Percentiles rank a stretch among this genome's conserved stretches.
Conservation (phyloP, 1,140 invertebrate genomes). For the Drosophila nikananu region DNA sequence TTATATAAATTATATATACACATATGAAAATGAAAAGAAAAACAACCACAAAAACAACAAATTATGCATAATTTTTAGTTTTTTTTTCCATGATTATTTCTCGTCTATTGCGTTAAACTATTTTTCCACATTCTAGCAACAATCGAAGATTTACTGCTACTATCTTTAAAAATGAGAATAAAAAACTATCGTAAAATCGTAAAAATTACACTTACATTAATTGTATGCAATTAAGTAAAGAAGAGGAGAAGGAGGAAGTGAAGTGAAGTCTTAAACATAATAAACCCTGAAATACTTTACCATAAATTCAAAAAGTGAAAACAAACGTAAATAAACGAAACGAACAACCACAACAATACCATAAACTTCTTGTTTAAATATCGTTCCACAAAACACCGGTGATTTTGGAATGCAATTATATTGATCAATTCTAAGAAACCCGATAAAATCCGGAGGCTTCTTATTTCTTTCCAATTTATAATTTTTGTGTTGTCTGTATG, state of each 20-base stretch:
- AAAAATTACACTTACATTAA: slow-evolving; percentile 53
- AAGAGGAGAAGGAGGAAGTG: slow-evolving; percentile 9
- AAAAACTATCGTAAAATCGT: slow-evolving; percentile 64
- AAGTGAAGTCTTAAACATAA: slow-evolving; percentile 60
- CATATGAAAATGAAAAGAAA: slow-evolving; percentile 58
- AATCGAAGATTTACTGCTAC: slow-evolving; percentile 80
- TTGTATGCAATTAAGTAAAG: slow-evolving; percentile 63
- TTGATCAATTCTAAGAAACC: slow-evolving; percentile 20
- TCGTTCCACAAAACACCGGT: slow-evolving; percentile 41
- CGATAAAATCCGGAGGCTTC: slow-evolving; percentile 48
- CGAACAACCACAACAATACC: slow-evolving; percentile 44
- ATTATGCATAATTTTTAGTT: slow-evolving; percentile 61
- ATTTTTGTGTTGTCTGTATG: slow-evolving; percentile 81
- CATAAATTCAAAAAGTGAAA: slow-evolving; percentile 43
- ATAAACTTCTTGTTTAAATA: slow-evolving; percentile 53
- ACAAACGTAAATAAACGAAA: slow-evolving; percentile 44
- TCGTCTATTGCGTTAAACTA: slow-evolving; percentile 56
- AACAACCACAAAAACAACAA: slow-evolving; percentile 53
- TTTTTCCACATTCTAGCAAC: slow-evolving; percentile 73
- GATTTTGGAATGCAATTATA: slow-evolving; percentile 24
- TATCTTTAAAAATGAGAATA: slow-evolving; percentile 59
- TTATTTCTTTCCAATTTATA: slow-evolving; percentile 76
- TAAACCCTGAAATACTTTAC: slow-evolving; percentile 69
- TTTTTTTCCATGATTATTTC: slow-evolving; percentile 37
- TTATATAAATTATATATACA: slow-evolving; percentile 82